A percentile compares a stretch with the other conserved stretches of the same genome.
These are phyloP conservation scores for Numenius arquata DNA, from an alignment of 2,113 vertebrate genomes.

Conservation along the genomic window DNA sequence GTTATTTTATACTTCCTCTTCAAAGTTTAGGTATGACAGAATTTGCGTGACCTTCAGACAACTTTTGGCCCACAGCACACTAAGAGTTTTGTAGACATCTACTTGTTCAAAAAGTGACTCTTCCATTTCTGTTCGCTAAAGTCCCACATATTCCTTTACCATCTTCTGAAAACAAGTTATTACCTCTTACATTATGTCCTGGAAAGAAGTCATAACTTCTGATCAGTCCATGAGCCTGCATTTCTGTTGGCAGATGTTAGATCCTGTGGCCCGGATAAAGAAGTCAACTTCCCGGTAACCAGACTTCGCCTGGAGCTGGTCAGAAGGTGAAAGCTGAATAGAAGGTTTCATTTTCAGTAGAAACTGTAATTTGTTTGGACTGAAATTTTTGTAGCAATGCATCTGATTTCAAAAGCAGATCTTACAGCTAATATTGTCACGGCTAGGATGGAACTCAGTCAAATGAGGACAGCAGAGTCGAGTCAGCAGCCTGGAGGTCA, in stretches of 20 bases:
- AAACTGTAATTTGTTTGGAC: not conserved
- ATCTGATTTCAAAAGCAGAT: not conserved
- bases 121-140: not conserved
- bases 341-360: not conserved
- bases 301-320: not conserved
- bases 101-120: not conserved
- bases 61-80: not conserved
- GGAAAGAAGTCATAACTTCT: not conserved
- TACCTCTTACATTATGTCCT: not conserved
- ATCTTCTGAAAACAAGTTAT: not conserved
- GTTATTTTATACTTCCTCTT: not conserved
- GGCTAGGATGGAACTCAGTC: fast-evolving
- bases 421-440: fast-evolving
- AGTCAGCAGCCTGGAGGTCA: not conserved
- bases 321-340: not conserved
- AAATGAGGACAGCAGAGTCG: not conserved
- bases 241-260: not conserved
- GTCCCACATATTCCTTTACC: not conserved
- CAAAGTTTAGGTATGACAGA: not conserved
- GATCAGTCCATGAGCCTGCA: not conserved
- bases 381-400: not conserved
- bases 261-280: not conserved
- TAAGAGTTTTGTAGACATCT: not conserved
- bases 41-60: not conserved
- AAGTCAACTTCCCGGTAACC: not conserved